Conservation (phyloP, 1,140 invertebrate genomes). For the Oreohelix idahoensis region DNA sequence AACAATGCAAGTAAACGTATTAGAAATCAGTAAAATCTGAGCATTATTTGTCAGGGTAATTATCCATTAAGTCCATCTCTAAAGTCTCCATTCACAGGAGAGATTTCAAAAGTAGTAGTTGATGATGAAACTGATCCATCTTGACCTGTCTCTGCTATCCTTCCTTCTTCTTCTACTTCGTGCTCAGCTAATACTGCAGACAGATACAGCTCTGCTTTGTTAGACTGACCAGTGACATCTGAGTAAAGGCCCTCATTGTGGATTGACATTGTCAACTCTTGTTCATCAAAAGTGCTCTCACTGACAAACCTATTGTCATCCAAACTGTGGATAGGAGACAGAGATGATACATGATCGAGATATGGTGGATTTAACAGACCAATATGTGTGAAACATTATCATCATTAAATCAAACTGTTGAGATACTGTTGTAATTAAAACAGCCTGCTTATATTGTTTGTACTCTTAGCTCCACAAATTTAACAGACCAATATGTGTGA, state of each 20-base stretch:
- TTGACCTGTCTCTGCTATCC: constrained; percentile 36
- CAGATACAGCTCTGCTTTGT: constrained; percentile 35
- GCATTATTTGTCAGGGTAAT: neutral
- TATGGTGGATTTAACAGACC: too few species aligned
- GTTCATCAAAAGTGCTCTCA: constrained; percentile 44
- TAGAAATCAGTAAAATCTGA: neutral
- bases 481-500: too few species aligned
- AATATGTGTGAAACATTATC: too few species aligned
- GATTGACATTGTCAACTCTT: constrained; percentile 47
- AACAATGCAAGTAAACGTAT: too few species aligned
- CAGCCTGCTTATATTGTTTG: too few species aligned
- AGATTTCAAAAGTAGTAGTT: neutral
- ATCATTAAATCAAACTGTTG: too few species aligned
- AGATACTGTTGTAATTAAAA: too few species aligned
- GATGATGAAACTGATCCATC: neutral
- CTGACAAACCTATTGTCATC: constrained; percentile 42
- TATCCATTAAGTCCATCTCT: neutral
- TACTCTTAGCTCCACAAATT: too few species aligned
- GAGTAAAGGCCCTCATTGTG: constrained; percentile 27
- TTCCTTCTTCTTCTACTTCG: constrained; percentile 26
- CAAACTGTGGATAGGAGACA: constrained; percentile 31
- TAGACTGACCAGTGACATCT: neutral
- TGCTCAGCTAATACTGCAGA: constrained; percentile 44
- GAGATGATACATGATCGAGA: too few species aligned
- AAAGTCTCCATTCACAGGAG: constrained; percentile 3